phyloP scores from a whole-genome alignment of 2,797 vertebrate genomes.

The Tenualosa thibaudeaui region DNA sequence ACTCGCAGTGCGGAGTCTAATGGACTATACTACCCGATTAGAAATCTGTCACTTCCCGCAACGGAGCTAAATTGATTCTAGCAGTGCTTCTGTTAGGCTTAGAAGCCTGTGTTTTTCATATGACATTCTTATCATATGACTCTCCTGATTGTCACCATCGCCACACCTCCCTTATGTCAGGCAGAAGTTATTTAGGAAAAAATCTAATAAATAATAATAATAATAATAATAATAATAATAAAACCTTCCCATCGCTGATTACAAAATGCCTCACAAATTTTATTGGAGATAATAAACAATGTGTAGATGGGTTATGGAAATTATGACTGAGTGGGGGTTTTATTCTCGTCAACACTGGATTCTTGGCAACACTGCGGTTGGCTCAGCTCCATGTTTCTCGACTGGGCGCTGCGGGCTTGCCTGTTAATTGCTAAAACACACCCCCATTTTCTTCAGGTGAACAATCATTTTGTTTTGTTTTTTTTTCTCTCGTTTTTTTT shows the following conservation, averaged over 20 bases:
- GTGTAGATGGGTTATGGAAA: slow-evolving; percentile 32
- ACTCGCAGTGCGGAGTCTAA: neutral
- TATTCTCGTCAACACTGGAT: neutral
- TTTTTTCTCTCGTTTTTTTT: neutral
- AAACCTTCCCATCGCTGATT: neutral
- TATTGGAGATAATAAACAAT: slow-evolving; percentile 33
- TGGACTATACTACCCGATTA: slow-evolving; percentile 12
- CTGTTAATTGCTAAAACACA: slow-evolving; percentile 50
- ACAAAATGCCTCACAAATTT: slow-evolving; percentile 26
- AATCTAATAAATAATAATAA: neutral
- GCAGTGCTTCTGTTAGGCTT: neutral
- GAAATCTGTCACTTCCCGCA: slow-evolving; percentile 10
- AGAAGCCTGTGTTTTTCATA: neutral
- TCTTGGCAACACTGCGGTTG: slow-evolving; percentile 28
- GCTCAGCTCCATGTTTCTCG: slow-evolving; percentile 32
- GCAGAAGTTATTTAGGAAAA: neutral
- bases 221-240: neutral
- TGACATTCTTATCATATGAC: neutral
- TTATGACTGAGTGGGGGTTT: slow-evolving; percentile 21
- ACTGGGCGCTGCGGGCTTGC: slow-evolving; percentile 24
- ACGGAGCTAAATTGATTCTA: slow-evolving; percentile 8
- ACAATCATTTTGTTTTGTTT: slow-evolving; percentile 36
- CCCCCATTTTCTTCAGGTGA: slow-evolving; percentile 41
- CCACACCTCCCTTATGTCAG: neutral
- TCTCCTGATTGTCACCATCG: neutral